Evolutionary conservation across 1,140 invertebrate species (phyloP).

Genomic region (Diploscapter pachys): DNA sequence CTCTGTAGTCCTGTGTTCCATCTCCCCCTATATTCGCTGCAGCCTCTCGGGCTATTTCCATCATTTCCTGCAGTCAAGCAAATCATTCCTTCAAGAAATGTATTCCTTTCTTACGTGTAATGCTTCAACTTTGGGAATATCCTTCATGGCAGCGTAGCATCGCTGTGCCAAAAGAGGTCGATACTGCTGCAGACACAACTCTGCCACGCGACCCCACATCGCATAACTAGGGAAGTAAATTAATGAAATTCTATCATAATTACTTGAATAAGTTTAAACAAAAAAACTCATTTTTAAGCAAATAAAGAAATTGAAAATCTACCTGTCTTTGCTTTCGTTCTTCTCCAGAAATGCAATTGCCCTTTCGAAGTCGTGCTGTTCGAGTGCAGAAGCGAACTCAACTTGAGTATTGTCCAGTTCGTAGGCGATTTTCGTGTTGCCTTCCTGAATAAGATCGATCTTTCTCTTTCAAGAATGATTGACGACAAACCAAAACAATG

Average conservation of each 20-base stretch:
- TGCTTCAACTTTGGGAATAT: conserved; percentile 74
- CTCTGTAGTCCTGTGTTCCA: conserved; percentile 69
- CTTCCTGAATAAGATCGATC: conserved; percentile 55
- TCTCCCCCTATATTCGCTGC: conserved; percentile 63
- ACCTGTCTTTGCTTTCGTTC: conserved; percentile 15
- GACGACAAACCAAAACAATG: conserved; percentile 69
- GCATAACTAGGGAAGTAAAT: conserved; percentile 59
- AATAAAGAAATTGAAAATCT: neutral
- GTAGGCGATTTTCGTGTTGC: conserved; percentile 62
- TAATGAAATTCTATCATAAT: neutral
- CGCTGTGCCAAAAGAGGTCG: conserved; percentile 75
- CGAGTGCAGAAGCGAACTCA: conserved; percentile 90
- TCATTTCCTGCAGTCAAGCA: conserved; percentile 66
- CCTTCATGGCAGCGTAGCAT: conserved; percentile 84
- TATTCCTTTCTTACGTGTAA: conserved; percentile 18
- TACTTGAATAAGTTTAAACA: too few relatives aligned
- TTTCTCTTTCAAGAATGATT: conserved; percentile 11
- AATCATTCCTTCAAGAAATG: neutral
- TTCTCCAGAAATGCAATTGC: conserved; percentile 85
- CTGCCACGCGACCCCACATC: conserved; percentile 90
- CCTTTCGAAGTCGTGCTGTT: conserved; percentile 79
- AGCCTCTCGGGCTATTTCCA: conserved; percentile 68
- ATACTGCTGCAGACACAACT: conserved; percentile 71
- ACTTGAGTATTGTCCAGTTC: conserved; percentile 80
- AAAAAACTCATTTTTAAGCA: too few relatives aligned